Evolutionary conservation across 2,888 invertebrate species (phyloP).

Genomic region (Acrobasis consociella): DNA sequence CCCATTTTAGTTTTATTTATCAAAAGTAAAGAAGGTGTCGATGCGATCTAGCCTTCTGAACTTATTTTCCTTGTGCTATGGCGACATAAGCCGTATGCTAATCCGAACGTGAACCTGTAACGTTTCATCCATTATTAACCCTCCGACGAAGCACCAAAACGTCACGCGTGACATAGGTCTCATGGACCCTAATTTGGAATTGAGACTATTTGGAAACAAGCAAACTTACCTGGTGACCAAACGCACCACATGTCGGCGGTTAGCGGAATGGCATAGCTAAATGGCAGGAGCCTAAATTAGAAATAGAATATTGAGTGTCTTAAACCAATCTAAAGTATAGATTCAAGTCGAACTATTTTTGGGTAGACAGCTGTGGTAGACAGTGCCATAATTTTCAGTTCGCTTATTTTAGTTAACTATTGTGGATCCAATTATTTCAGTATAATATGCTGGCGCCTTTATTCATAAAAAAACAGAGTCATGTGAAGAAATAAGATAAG

Average conservation of each 20-base stretch:
- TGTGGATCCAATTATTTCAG: too few relatives aligned
- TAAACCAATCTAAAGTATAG: neutral
- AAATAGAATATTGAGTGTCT: constrained; percentile 2
- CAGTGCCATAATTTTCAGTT: too few relatives aligned
- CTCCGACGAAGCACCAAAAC: constrained; percentile 27
- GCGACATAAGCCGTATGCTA: constrained; percentile 15
- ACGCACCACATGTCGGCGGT: constrained; percentile 23
- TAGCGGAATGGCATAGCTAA: neutral
- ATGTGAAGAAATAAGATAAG: too few relatives aligned
- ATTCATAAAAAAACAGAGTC: too few relatives aligned
- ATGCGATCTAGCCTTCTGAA: neutral
- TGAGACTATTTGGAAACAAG: constrained; percentile 28
- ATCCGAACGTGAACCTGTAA: constrained; percentile 18
- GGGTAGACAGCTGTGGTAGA: too few relatives aligned
- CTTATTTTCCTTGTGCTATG: neutral
- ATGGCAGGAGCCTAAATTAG: constrained; percentile 3
- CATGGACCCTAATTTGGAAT: constrained; percentile 30
- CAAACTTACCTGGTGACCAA: constrained; percentile 30
- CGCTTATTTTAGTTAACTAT: too few relatives aligned
- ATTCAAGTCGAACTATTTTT: too few relatives aligned
- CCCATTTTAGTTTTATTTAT: too few relatives aligned
- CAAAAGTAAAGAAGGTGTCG: too few relatives aligned
- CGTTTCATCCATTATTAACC: constrained; percentile 29
- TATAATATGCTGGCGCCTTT: too few relatives aligned
- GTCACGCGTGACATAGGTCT: constrained; percentile 33